A percentile compares a stretch with the other conserved stretches of the same genome.
These are phyloP conservation scores for Rhingia campestris DNA, from an alignment of 2,888 invertebrate species.

Conservation along the genomic window DNA sequence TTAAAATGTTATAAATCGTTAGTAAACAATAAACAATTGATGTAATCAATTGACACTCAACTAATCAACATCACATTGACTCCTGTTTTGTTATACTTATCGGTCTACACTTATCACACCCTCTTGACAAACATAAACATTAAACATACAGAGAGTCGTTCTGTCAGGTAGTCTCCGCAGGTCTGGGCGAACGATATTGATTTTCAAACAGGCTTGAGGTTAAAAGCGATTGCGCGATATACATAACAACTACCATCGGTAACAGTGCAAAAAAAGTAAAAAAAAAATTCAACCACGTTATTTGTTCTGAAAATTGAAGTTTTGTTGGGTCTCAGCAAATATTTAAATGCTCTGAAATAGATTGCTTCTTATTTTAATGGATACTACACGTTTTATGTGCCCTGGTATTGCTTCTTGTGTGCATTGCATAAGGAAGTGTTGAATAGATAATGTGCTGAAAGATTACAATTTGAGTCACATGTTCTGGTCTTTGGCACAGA, in stretches of 20 bases:
- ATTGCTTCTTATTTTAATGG: conserved; percentile 45
- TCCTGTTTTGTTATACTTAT: conserved; percentile 61
- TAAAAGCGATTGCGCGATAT: conserved; percentile 25
- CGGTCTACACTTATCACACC: conserved; percentile 42
- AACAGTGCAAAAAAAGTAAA: conserved; percentile 21
- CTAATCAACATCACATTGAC: conserved; percentile 68
- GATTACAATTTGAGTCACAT: conserved; percentile 58
- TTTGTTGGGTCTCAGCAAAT: conserved; percentile 59
- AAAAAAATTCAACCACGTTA: conserved; percentile 19
- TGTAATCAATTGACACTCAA: conserved; percentile 69
- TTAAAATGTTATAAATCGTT: conserved; percentile 37
- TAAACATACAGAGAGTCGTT: conserved; percentile 10
- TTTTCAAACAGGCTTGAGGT: conserved; percentile 41
- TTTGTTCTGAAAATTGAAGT: conserved; percentile 40
- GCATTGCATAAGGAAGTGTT: conserved; percentile 25
- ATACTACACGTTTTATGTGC: conserved; percentile 22
- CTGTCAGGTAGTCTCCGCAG: conserved; percentile 11
- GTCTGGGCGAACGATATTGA: conserved; percentile 14
- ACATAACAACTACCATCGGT: not conserved
- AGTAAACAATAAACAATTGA: conserved; percentile 50
- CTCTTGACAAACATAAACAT: conserved; percentile 60
- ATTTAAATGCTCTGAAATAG: conserved; percentile 54
- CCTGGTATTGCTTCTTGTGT: not conserved
- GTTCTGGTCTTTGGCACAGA: not conserved
- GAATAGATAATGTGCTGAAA: conserved; percentile 35